Evolutionary conservation across 2,113 vertebrate species (phyloP).

Genomic region (Podarcis raffonei): DNA sequence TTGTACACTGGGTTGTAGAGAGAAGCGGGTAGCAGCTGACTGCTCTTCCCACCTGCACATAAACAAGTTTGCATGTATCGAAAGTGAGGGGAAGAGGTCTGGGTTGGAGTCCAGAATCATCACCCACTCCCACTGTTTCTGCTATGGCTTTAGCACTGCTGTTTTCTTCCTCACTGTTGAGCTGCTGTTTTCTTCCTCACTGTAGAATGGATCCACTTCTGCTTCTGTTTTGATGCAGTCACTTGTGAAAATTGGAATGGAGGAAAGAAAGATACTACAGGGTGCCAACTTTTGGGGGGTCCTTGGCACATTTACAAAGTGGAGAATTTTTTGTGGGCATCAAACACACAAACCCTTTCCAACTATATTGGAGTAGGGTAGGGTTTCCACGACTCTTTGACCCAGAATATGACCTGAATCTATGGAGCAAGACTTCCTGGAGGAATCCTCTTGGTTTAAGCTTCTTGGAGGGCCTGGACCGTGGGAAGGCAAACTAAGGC

Average conservation of each 20-base stretch:
- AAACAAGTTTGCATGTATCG: background rate
- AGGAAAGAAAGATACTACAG: background rate
- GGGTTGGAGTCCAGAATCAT: background rate
- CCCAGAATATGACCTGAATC: background rate
- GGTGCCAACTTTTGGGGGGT: background rate
- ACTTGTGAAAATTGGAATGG: background rate
- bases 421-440: background rate
- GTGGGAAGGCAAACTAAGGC: background rate
- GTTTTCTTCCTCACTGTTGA: background rate
- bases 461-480: background rate
- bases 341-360: no score
- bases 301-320: no score
- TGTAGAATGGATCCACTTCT: background rate
- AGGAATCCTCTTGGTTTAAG: background rate
- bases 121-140: background rate
- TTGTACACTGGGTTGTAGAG: background rate
- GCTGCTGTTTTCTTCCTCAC: background rate
- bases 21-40: background rate
- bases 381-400: background rate
- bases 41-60: background rate
- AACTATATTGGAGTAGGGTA: no score
- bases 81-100: background rate
- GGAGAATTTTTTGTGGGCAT: no score
- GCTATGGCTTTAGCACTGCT: background rate
- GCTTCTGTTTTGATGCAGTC: background rate